Evolutionary conservation across 2,113 vertebrate genomes (phyloP).

Genomic region (Octodon degus): DNA sequence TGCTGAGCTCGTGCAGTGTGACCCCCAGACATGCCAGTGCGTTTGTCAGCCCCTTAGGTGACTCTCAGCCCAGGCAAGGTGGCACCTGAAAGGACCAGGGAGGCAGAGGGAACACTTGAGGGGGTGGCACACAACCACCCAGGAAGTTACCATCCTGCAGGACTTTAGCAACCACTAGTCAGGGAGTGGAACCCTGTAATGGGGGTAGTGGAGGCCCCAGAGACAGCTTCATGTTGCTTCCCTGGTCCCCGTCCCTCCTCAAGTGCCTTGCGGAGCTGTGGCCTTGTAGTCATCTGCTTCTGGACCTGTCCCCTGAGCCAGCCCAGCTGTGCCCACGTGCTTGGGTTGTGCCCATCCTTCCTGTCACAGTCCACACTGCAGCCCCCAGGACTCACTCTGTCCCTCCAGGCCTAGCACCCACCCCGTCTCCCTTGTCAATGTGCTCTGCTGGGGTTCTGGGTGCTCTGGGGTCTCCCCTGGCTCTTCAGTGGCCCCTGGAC

Average conservation of each 20-base stretch:
- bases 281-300: background rate
- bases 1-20: background rate
- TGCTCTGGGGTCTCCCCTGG: background rate
- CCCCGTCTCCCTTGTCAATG: background rate
- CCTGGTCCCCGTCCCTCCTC: background rate
- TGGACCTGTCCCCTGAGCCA: no score
- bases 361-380: background rate
- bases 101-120: background rate
- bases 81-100: background rate
- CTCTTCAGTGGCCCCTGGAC: background rate
- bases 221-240: background rate
- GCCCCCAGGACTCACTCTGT: background rate
- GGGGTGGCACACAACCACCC: rapidly evolving
- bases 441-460: background rate
- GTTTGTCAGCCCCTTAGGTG: background rate
- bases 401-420: background rate
- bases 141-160: background rate
- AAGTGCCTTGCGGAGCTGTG: background rate
- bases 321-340: background rate
- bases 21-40: background rate
- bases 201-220: background rate
- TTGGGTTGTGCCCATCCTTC: background rate
- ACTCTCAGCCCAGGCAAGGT: background rate
- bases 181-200: background rate
- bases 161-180: background rate